Evolutionary conservation across 23 tunicate species (phyloP).

Genomic region (Styela clava): DNA sequence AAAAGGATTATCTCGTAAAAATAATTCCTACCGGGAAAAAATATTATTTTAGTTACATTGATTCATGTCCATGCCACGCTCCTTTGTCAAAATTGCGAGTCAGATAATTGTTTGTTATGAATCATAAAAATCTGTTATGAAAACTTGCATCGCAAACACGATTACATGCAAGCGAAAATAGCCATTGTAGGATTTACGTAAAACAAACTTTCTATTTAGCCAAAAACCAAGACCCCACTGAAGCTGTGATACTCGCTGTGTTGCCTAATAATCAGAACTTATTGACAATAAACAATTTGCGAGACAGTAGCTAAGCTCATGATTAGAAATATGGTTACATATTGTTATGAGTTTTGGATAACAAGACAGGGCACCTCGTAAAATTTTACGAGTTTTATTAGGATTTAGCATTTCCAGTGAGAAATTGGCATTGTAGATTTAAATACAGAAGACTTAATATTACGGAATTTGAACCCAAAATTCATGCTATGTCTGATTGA

Average conservation of each 20-base stretch:
- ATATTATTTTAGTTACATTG: too few relatives aligned
- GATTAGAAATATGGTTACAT: constrained; percentile 7
- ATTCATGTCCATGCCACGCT: neutral
- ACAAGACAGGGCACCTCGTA: too few relatives aligned
- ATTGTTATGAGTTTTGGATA: neutral
- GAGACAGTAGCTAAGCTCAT: constrained; percentile 15
- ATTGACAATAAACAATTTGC: constrained; percentile 36
- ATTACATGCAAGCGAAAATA: constrained; percentile 35
- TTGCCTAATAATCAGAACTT: constrained; percentile 13
- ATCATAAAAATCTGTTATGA: constrained; percentile 23
- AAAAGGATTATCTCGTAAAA: too few relatives aligned
- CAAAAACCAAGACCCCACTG: constrained; percentile 30
- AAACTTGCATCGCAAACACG: constrained; percentile 27
- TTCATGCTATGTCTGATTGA: too few relatives aligned
- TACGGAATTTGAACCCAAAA: too few relatives aligned
- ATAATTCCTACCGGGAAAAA: too few relatives aligned
- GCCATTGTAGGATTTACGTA: constrained; percentile 15
- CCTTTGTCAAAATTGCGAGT: neutral
- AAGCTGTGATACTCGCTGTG: neutral
- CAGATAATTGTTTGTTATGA: constrained; percentile 29
- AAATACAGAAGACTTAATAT: too few relatives aligned
- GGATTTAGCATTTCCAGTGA: too few relatives aligned
- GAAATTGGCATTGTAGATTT: too few relatives aligned
- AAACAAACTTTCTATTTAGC: constrained; percentile 24
- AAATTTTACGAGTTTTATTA: too few relatives aligned